These are phyloP conservation scores for Dryomyza anilis DNA, from an alignment of 2,888 invertebrate species.

Conservation along the genomic window DNA sequence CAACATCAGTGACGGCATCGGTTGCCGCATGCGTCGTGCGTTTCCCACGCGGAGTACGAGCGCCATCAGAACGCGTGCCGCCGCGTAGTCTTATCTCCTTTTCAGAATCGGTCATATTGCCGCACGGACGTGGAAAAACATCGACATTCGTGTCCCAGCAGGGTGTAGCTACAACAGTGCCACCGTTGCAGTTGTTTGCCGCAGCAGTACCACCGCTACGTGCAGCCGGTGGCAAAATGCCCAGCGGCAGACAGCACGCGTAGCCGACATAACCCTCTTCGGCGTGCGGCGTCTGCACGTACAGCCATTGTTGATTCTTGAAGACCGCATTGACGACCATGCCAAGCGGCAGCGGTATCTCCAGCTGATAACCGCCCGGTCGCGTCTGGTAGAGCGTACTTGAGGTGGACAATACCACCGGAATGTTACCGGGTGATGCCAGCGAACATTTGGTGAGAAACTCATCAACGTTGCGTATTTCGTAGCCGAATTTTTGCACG, in stretches of 20 bases:
- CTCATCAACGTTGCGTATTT: constrained; percentile 78
- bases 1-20: constrained; percentile 25
- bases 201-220: constrained; percentile 56
- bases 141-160: constrained; percentile 85
- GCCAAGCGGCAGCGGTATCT: constrained; percentile 75
- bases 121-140: constrained; percentile 79
- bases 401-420: constrained; percentile 79
- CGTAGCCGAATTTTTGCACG: constrained; percentile 71
- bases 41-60: constrained; percentile 63
- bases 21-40: constrained; percentile 32
- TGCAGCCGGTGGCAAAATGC: constrained; percentile 68
- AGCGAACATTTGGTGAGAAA: constrained; percentile 81
- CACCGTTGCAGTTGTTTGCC: constrained; percentile 39
- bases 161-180: constrained; percentile 61
- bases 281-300: constrained; percentile 83
- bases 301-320: constrained; percentile 83
- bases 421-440: constrained; percentile 82
- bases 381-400: constrained; percentile 77
- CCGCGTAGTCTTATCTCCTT: constrained; percentile 68
- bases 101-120: constrained; percentile 81
- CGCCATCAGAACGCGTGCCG: constrained; percentile 73
- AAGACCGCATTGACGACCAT: constrained; percentile 87
- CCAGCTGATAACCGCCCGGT: constrained; percentile 70
- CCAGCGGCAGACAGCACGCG: constrained; percentile 77
- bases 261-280: constrained; percentile 84